Percentiles rank a stretch among this genome's conserved stretches.
Conservation (phyloP, 2,113 vertebrate species). For the Mirza zaza region DNA sequence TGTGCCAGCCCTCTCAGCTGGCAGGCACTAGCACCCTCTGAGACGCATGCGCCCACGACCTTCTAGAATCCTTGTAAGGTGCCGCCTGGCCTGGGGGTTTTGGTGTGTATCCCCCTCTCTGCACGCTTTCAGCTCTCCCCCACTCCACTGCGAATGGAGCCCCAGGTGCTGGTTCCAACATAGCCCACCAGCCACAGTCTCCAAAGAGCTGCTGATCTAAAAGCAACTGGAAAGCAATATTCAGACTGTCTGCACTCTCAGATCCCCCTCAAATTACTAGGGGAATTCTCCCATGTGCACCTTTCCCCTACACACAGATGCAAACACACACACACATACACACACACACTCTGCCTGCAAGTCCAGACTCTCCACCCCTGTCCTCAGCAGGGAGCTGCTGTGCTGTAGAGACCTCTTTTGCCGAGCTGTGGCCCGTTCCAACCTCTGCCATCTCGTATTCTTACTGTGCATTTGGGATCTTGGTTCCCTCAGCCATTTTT, state of each 20-base stretch:
- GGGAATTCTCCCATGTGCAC: neutral
- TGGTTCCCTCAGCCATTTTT: neutral
- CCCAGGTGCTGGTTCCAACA: neutral
- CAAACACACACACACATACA: neutral
- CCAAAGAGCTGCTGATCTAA: neutral
- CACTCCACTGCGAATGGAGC: neutral
- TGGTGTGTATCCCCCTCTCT: neutral
- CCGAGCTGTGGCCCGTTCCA: fast-evolving
- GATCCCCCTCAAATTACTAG: neutral
- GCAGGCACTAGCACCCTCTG: neutral
- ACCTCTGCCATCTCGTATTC: neutral
- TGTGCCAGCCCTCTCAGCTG: fast-evolving
- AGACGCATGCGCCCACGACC: fast-evolving
- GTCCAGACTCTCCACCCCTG: neutral
- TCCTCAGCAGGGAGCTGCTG: neutral
- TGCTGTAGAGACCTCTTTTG: neutral
- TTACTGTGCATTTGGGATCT: neutral
- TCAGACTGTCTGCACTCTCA: neutral
- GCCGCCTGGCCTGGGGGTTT: neutral
- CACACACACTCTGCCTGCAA: neutral
- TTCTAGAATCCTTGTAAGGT: fast-evolving
- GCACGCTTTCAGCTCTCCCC: neutral
- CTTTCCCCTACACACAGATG: neutral
- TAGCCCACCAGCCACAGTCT: neutral
- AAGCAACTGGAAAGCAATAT: neutral